Conservation (phyloP, 2,113 vertebrate species). For the Arenaria interpres region DNA sequence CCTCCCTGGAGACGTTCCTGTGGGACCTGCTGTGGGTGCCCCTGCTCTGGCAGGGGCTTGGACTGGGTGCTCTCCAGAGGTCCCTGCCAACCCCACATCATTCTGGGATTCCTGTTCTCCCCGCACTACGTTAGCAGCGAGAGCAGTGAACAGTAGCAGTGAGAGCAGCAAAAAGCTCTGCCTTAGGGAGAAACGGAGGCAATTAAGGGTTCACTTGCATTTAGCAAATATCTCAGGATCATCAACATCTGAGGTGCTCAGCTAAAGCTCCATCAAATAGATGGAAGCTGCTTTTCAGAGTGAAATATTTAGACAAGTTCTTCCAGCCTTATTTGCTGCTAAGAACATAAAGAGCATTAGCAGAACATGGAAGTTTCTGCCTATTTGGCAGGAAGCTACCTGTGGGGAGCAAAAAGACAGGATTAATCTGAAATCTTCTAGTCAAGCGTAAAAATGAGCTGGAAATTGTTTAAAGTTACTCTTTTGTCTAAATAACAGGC, state of each 20-base stretch:
- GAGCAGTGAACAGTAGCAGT: neutral
- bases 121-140: no score
- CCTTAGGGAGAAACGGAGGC: neutral
- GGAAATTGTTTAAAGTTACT: neutral
- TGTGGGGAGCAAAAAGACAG: neutral
- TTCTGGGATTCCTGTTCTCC: neutral
- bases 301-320: neutral
- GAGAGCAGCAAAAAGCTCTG: neutral
- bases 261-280: neutral
- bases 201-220: neutral
- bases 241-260: neutral
- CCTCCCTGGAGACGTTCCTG: no score
- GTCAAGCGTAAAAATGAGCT: neutral
- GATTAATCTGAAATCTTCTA: neutral
- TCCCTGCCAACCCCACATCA: no score
- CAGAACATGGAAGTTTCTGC: accelerated
- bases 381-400: neutral
- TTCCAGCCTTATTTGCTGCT: neutral
- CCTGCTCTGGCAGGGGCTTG: no score
- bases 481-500: neutral
- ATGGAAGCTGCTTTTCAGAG: neutral
- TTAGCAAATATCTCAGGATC: neutral
- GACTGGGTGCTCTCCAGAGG: no score
- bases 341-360: neutral
- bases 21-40: no score